phyloP scores from a whole-genome alignment of 2,113 vertebrate genomes.

The Tupaia chinensis region DNA sequence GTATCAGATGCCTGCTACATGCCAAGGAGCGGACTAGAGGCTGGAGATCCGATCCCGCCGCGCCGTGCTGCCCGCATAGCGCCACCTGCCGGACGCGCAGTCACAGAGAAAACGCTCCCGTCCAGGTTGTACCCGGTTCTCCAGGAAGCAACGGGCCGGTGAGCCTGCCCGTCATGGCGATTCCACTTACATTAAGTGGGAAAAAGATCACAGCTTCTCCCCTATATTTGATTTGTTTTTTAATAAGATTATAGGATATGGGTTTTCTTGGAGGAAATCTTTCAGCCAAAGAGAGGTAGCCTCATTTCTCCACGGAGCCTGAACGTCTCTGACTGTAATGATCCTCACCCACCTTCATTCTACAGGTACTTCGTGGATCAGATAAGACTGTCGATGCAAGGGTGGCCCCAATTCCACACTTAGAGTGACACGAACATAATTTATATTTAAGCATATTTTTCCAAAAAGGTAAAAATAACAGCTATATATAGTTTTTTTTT shows the following conservation, averaged over 20 bases:
- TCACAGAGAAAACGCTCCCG: background rate
- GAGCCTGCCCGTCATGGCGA: background rate
- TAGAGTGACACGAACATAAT: background rate
- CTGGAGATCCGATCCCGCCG: background rate
- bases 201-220: background rate
- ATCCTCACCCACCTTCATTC: background rate
- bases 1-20: background rate
- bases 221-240: background rate
- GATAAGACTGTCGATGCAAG: background rate
- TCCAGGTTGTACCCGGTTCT: background rate
- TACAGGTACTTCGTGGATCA: background rate
- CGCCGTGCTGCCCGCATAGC: background rate
- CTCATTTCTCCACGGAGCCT: background rate
- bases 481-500: background rate
- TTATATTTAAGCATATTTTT: background rate
- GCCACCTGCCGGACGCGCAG: no score
- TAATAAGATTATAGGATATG: background rate
- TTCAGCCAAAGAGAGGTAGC: background rate
- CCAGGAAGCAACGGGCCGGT: background rate
- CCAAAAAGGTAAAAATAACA: background rate
- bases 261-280: background rate
- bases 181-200: background rate
- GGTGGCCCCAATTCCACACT: background rate
- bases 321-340: background rate
- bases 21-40: background rate